Base-by-base conservation (phyloP, 2,113 vertebrate species). In the Ammospiza nelsoni region DNA sequence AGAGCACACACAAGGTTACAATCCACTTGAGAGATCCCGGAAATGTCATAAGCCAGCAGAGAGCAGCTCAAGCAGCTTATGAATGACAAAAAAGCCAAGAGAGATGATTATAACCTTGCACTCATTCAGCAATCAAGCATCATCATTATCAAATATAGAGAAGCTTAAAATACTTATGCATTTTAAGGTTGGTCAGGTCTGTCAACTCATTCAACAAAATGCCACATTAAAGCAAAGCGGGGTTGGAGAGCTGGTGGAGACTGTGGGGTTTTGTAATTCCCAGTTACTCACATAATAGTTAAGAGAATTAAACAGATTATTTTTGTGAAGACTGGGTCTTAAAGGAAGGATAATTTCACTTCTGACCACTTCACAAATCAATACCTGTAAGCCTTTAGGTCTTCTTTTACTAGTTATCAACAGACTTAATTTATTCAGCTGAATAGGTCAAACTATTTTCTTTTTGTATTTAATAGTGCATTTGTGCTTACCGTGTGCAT, bases 41-140 rank as follows among this genome's bases (percentile, higher is more conserved):
- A 95, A 92, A 89, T 89, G 87, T 87, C 93, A 85, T 87, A 90
- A 91, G 43, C 55, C 84, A 90, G 49, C 31, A 90, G 63, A 94
- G 71, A 87, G 78, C 78, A 94, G 51, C 59, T 94, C 84, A 77
- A 79, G 87, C 84, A 92, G 55, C 77, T 95, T 95, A 91, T 80
- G 94, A 91, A 91, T 74, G 87, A 85, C 87, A 95, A 94, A 94
- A 95, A 91, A 94, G 71, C 46, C 67, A 80, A 65, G 59, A 79
- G 93, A 92, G 35, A 80, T 85, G 18, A 95, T 96, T 95, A 93
- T 85, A 95, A 95, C 67, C 84, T 95, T 90, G 84, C 23, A 85
- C 35, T 95, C 63, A 76, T 92, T 94, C 78, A 85, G 87, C 74
- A 91, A 92, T 94, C 95, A 95, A 90, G 63, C 79, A 89, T 79